These are phyloP conservation scores for Coregonus clupeaformis DNA, from an alignment of 2,113 vertebrate species.

Conservation along the genomic window DNA sequence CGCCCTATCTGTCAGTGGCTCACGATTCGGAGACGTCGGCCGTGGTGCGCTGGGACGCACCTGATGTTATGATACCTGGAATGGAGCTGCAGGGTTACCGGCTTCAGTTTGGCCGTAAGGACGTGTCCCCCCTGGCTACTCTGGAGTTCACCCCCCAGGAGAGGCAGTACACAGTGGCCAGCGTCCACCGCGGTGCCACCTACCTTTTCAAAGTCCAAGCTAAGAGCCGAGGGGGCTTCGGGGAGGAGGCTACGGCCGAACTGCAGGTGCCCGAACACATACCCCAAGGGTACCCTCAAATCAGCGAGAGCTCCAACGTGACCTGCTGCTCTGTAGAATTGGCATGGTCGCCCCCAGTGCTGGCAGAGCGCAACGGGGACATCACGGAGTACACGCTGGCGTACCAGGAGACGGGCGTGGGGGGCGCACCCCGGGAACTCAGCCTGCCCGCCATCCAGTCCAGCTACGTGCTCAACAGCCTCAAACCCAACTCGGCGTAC, in stretches of 20 bases:
- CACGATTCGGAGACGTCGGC: conserved; percentile 85
- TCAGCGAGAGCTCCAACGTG: conserved; percentile 83
- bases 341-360: conserved; percentile 90
- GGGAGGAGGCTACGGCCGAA: conserved; percentile 84
- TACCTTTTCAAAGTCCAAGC: conserved; percentile 93
- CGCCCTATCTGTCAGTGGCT: conserved; percentile 85
- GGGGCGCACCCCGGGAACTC: conserved; percentile 78
- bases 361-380: conserved; percentile 89
- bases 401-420: conserved; percentile 81
- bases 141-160: conserved; percentile 85
- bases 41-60: conserved; percentile 86
- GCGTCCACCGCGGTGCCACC: conserved; percentile 87
- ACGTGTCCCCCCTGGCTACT: conserved; percentile 81
- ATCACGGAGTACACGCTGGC: conserved; percentile 94
- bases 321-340: conserved; percentile 88
- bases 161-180: conserved; percentile 77
- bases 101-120: conserved; percentile 90
- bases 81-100: conserved; percentile 89
- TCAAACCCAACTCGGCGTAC: conserved; percentile 92
- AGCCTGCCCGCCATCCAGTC: conserved; percentile 82
- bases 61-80: conserved; percentile 76
- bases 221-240: conserved; percentile 88
- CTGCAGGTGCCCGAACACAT: conserved; percentile 85
- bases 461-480: conserved; percentile 87
- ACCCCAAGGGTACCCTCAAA: conserved; percentile 89